Evolutionary conservation across 2,113 vertebrate species (phyloP).

Genomic region (Reinhardtius hippoglossoides): DNA sequence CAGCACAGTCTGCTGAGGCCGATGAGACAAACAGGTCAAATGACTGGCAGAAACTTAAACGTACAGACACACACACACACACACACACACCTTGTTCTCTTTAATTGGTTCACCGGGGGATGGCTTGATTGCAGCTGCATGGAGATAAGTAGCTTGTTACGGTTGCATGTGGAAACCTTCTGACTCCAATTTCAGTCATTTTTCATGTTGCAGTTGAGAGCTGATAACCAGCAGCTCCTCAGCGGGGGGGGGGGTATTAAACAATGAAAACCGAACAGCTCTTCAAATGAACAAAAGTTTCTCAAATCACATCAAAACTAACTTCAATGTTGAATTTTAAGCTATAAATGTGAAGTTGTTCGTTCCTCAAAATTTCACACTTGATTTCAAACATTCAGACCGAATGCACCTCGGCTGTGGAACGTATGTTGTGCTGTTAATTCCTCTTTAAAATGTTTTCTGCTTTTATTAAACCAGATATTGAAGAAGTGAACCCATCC

Average conservation of each 20-base stretch:
- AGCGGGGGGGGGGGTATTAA: neutral
- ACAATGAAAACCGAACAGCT: constrained; percentile 15
- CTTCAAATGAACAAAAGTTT: constrained; percentile 16
- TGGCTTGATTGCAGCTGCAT: constrained; percentile 35
- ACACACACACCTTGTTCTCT: constrained; percentile 29
- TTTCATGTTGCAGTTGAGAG: constrained; percentile 30
- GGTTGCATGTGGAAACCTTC: constrained; percentile 18
- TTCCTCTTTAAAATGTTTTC: neutral
- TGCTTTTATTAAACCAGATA: neutral
- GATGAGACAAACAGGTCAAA: constrained; percentile 42
- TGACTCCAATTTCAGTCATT: constrained; percentile 40
- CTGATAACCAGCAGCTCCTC: constrained; percentile 5
- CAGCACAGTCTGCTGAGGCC: constrained; percentile 25
- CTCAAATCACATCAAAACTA: constrained; percentile 20
- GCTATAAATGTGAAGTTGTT: neutral
- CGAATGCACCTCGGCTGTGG: neutral
- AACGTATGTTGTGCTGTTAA: neutral
- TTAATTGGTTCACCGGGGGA: constrained; percentile 60
- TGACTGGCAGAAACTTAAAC: constrained; percentile 28
- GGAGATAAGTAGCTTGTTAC: constrained; percentile 41
- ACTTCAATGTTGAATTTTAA: constrained; percentile 15
- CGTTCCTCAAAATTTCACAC: neutral
- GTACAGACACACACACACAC: neutral
- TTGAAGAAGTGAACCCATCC: neutral
- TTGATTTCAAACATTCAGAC: neutral